Percentiles rank a stretch among this genome's conserved stretches.
Evolutionary conservation across 2,797 vertebrate genomes (phyloP).

Genomic region (Melanotaenia boesemani): DNA sequence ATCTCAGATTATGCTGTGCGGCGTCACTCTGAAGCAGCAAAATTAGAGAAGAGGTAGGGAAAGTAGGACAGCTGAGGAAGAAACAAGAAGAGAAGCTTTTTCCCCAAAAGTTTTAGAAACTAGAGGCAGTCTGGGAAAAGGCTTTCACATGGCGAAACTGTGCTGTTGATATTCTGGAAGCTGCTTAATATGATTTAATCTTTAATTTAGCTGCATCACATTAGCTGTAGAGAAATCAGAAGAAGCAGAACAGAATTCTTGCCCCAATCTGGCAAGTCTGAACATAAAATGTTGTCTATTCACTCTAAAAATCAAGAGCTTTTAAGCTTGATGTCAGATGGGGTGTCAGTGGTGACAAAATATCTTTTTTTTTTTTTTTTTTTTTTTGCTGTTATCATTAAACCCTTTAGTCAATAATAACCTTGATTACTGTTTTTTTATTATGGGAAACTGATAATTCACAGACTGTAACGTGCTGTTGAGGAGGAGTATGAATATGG

Average conservation of each 20-base stretch:
- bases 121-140: constrained; percentile 10
- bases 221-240: constrained; percentile 26
- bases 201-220: constrained; percentile 50
- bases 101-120: constrained; percentile 45
- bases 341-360: not conserved
- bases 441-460: constrained; percentile 1
- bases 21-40: constrained; percentile 58
- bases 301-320: constrained; percentile 10
- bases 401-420: constrained; percentile 3
- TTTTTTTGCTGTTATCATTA: constrained; percentile 3
- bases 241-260: not conserved
- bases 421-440: not conserved
- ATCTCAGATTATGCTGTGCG: constrained; percentile 32
- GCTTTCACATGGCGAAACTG: constrained; percentile 48
- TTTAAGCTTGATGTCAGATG: constrained; percentile 24
- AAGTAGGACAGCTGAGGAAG: constrained; percentile 21
- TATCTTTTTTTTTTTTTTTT: not conserved
- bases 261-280: constrained; percentile 1
- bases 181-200: constrained; percentile 46
- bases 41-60: constrained; percentile 64
- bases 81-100: constrained; percentile 50
- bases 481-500: not conserved
- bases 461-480: not conserved
- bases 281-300: constrained; percentile 11
- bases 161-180: constrained; percentile 49